Percentiles rank a stretch among this genome's conserved stretches.
phyloP scores from a whole-genome alignment of 2,888 invertebrate species.

The Polyommatus icarus region DNA sequence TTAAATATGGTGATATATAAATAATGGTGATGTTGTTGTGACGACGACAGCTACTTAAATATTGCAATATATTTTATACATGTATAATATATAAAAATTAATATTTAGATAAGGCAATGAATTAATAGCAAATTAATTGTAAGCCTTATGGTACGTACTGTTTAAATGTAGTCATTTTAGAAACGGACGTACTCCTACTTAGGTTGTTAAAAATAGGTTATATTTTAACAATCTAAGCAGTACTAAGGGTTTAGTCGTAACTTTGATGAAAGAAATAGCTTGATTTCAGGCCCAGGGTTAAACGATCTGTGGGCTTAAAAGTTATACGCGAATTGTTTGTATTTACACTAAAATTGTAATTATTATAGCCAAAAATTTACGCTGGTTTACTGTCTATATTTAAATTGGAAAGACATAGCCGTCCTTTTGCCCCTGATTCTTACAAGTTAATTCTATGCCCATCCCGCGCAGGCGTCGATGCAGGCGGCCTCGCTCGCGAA shows the following conservation, averaged over 20 bases:
- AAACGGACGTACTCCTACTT: too few relatives aligned
- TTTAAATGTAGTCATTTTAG: too few relatives aligned
- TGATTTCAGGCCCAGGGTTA: not conserved
- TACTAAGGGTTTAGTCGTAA: not conserved
- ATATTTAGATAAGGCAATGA: too few relatives aligned
- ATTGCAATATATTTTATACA: too few relatives aligned
- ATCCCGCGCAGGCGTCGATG: conserved; percentile 53
- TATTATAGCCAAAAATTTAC: not conserved
- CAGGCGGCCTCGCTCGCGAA: conserved; percentile 53
- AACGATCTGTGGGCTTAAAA: not conserved
- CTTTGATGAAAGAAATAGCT: not conserved
- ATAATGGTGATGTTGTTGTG: too few relatives aligned
- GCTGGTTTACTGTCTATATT: not conserved
- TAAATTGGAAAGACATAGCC: not conserved
- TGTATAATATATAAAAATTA: too few relatives aligned
- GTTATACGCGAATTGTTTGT: not conserved
- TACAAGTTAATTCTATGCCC: conserved; percentile 48
- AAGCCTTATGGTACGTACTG: too few relatives aligned
- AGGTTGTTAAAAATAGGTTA: too few relatives aligned
- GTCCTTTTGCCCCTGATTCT: not conserved
- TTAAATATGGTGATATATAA: too few relatives aligned
- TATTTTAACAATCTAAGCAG: not conserved
- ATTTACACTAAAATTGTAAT: not conserved
- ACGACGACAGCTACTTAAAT: too few relatives aligned
- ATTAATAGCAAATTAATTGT: too few relatives aligned